A percentile compares a stretch with the other conserved stretches of the same genome.
Evolutionary conservation across 2,113 vertebrate genomes (phyloP).

Genomic region (Daubentonia madagascariensis): DNA sequence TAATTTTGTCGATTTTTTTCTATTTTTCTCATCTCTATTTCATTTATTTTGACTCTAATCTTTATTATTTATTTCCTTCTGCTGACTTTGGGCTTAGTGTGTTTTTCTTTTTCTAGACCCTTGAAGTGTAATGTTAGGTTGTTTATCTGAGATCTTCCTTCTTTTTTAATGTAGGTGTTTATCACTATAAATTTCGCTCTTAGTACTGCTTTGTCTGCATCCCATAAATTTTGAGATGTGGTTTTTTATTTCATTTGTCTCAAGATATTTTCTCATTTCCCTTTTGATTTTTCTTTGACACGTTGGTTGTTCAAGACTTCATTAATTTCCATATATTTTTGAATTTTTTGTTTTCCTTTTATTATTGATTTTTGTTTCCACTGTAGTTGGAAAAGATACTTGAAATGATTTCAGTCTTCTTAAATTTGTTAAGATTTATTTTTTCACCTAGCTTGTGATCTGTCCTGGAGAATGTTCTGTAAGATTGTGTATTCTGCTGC

Average conservation of each 20-base stretch:
- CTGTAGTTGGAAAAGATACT: background rate
- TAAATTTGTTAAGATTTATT: background rate
- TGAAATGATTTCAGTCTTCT: too few relatives aligned
- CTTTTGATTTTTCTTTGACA: background rate
- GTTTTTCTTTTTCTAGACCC: background rate
- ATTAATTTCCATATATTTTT: background rate
- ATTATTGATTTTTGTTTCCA: background rate
- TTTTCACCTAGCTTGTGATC: background rate
- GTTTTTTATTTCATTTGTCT: background rate
- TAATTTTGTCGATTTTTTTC: background rate
- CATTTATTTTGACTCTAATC: background rate
- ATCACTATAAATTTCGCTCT: background rate
- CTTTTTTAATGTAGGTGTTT: background rate
- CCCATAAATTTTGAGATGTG: background rate
- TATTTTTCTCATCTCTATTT: background rate
- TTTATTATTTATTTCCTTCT: background rate
- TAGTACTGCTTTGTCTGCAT: background rate
- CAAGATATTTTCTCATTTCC: background rate
- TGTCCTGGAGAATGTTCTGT: background rate
- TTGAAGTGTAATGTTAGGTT: background rate
- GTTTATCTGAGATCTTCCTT: background rate
- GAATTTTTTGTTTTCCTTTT: background rate
- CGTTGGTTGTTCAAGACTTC: background rate
- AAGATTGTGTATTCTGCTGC: background rate
- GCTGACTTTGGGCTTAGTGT: background rate